Conservation (phyloP, 2,888 invertebrate species). For the Quadriops clusia region DNA sequence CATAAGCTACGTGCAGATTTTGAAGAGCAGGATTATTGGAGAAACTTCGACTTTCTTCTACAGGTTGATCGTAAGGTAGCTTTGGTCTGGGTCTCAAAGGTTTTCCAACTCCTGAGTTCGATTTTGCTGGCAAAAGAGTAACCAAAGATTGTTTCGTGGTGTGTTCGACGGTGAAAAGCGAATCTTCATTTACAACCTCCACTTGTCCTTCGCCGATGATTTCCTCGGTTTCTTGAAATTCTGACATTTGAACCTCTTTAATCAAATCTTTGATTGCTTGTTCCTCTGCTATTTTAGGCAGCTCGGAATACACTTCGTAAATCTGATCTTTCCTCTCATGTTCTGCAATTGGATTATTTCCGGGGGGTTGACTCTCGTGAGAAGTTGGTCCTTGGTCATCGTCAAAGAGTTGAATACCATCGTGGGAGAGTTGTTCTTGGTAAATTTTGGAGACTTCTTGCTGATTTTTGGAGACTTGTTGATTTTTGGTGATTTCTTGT, state of each 20-base stretch:
- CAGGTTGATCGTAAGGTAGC: conserved; percentile 27
- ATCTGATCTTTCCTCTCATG: too few relatives aligned
- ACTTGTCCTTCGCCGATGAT: conserved; percentile 30
- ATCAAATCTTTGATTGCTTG: not conserved
- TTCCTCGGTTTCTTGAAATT: too few relatives aligned
- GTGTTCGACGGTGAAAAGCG: conserved; percentile 25
- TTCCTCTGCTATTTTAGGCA: conserved; percentile 1
- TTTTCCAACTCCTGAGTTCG: conserved; percentile 63
- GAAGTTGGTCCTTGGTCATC: too few relatives aligned
- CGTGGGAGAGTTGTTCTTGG: too few relatives aligned
- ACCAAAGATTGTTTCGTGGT: conserved; percentile 38
- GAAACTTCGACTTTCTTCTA: conserved; percentile 28
- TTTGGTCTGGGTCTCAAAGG: conserved; percentile 55
- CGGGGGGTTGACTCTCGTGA: too few relatives aligned
- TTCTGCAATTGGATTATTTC: too few relatives aligned
- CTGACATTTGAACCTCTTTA: too few relatives aligned
- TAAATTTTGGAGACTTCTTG: too few relatives aligned
- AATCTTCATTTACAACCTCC: conserved; percentile 31
- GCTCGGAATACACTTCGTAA: too few relatives aligned
- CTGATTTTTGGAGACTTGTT: too few relatives aligned
- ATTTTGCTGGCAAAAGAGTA: conserved; percentile 65
- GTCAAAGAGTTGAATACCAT: too few relatives aligned
- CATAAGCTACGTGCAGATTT: conserved; percentile 12
- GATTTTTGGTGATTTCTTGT: too few relatives aligned
- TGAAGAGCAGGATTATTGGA: conserved; percentile 17